Percentiles rank a stretch among this genome's conserved stretches.
Conservation (phyloP, 1,140 invertebrate genomes). For the Vollenhovia emeryi region DNA sequence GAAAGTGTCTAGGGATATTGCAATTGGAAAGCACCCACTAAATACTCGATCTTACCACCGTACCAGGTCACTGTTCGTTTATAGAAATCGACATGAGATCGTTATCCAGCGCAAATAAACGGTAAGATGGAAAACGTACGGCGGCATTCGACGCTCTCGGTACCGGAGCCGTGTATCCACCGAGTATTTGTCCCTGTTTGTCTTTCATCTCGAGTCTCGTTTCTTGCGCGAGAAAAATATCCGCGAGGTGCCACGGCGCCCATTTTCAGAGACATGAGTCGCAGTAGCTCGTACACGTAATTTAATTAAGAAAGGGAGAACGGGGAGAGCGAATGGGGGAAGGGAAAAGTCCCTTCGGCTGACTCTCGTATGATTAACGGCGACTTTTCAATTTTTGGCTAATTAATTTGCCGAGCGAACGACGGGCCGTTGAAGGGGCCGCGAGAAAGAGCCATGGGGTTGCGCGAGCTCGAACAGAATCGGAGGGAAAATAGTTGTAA, state of each 20-base stretch:
- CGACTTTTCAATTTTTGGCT: conserved; percentile 53
- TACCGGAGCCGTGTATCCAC: background rate
- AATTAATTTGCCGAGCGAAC: conserved; percentile 55
- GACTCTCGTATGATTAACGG: conserved; percentile 12
- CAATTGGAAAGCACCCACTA: no score
- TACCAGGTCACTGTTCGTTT: background rate
- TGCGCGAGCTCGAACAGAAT: background rate
- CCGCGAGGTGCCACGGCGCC: conserved; percentile 4
- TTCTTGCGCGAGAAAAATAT: conserved; percentile 46
- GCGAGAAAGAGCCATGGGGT: background rate
- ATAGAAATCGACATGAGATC: background rate
- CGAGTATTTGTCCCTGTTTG: conserved; percentile 33
- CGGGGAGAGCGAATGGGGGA: background rate
- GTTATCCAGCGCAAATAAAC: background rate
- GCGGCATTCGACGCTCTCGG: background rate
- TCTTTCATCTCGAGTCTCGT: conserved; percentile 47
- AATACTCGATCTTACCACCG: background rate
- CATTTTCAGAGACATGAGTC: conserved; percentile 3
- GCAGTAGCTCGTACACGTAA: conserved; percentile 11
- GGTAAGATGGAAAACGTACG: background rate
- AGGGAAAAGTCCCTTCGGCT: background rate
- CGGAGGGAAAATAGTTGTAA: conserved; percentile 49
- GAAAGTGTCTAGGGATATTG: no score
- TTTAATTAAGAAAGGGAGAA: conserved; percentile 41
- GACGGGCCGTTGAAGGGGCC: background rate